phyloP scores from a whole-genome alignment of 2,113 vertebrate species.

The Tauraco erythrolophus region DNA sequence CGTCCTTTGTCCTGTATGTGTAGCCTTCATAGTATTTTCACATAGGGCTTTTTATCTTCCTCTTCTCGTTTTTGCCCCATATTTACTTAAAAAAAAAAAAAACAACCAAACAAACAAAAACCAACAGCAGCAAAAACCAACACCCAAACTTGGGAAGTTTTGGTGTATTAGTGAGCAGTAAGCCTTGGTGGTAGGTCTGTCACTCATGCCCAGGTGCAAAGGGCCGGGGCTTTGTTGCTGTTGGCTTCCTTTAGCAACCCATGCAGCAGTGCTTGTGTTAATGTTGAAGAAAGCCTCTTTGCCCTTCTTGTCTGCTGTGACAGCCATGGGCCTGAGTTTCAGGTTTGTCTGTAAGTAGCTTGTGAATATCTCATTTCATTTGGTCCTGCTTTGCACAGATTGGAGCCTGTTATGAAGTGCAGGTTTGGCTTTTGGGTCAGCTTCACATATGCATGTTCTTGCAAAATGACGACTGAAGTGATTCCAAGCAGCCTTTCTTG shows the following conservation, averaged over 20 bases:
- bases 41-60: neutral
- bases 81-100: neutral
- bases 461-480: neutral
- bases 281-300: neutral
- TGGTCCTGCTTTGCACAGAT: neutral
- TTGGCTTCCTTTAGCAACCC: neutral
- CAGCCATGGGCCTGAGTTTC: neutral
- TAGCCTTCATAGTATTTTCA: neutral
- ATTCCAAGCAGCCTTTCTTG: neutral
- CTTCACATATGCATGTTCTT: rapidly evolving
- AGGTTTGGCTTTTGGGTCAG: neutral
- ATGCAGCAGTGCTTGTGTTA: neutral
- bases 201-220: neutral
- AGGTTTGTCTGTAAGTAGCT: neutral
- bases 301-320: neutral
- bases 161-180: neutral
- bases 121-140: neutral
- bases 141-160: neutral
- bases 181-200: neutral
- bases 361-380: neutral
- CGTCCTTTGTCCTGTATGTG: neutral
- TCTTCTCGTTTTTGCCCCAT: neutral
- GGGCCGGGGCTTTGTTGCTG: neutral
- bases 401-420: neutral
- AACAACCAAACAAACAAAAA: too few relatives aligned